A percentile compares a stretch with the other conserved stretches of the same genome.
Evolutionary conservation across 2,797 vertebrate genomes (phyloP).

Genomic region (Selene dorsalis): DNA sequence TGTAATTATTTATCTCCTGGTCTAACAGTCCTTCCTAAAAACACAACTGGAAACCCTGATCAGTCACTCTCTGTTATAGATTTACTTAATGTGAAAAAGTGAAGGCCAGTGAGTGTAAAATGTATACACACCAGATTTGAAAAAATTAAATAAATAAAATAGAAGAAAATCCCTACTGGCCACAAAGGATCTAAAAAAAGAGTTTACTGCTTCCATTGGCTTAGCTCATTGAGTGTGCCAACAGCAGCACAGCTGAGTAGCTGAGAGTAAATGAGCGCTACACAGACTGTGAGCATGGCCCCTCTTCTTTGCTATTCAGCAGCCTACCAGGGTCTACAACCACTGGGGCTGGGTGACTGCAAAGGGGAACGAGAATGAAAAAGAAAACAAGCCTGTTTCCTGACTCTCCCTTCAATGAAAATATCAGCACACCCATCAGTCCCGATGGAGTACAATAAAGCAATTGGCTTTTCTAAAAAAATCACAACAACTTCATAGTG

Average conservation of each 20-base stretch:
- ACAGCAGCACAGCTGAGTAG: constrained; percentile 2
- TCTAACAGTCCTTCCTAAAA: neutral
- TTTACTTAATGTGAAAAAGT: neutral
- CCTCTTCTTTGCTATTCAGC: constrained; percentile 17
- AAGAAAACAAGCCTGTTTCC: constrained; percentile 46
- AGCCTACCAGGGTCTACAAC: neutral
- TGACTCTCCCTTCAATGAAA: constrained; percentile 29
- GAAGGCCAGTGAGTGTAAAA: neutral
- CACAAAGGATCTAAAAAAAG: neutral
- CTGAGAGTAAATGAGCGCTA: constrained; percentile 16
- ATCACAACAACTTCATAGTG: neutral
- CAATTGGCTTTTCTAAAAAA: neutral
- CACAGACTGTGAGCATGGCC: neutral
- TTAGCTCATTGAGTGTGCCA: neutral
- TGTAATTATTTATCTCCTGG: too few species aligned
- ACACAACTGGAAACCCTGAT: neutral
- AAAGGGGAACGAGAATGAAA: constrained; percentile 8
- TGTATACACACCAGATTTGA: neutral
- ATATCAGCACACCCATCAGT: constrained; percentile 21
- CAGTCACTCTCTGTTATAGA: neutral
- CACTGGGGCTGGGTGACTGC: constrained; percentile 22
- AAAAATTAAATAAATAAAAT: neutral
- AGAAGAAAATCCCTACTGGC: neutral
- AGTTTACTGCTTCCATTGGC: neutral
- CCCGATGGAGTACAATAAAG: constrained; percentile 3